Conservation (phyloP, 2,888 invertebrate species). For the Eurytoma californica region DNA sequence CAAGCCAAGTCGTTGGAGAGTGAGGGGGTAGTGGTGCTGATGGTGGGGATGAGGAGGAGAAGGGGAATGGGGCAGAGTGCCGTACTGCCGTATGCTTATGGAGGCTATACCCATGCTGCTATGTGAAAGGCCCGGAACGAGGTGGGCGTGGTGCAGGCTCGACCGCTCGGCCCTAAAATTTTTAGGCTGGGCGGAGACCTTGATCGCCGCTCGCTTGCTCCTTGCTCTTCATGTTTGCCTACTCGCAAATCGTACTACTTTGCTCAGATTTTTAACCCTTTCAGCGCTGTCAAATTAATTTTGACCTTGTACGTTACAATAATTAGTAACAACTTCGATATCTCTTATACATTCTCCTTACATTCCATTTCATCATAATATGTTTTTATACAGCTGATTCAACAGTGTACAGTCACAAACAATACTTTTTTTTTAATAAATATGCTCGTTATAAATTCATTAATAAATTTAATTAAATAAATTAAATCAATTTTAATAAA, state of each 20-base stretch:
- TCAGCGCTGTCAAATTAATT: constrained; percentile 24
- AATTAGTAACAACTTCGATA: neutral
- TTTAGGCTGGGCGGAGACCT: constrained; percentile 51
- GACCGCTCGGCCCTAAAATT: constrained; percentile 51
- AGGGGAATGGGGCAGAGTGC: neutral
- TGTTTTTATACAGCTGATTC: too few species aligned
- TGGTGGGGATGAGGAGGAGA: neutral
- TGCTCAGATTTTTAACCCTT: constrained; percentile 66
- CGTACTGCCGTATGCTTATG: constrained; percentile 4
- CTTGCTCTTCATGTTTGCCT: constrained; percentile 62
- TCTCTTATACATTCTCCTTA: too few species aligned
- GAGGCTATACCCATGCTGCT: neutral
- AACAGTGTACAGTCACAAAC: too few species aligned
- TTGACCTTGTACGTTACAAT: neutral
- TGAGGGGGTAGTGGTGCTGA: constrained; percentile 14
- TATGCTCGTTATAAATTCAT: too few species aligned
- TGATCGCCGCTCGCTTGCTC: constrained; percentile 8
- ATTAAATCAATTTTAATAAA: too few species aligned
- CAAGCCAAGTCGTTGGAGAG: neutral
- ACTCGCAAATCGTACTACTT: constrained; percentile 65
- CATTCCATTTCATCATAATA: too few species aligned
- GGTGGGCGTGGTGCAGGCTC: constrained; percentile 58
- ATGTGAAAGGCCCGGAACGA: constrained; percentile 30
- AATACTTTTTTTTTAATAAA: too few species aligned
- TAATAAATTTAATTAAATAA: too few species aligned